These are phyloP conservation scores for Tholera decimalis DNA, from an alignment of 2,888 invertebrate species.

Conservation along the genomic window DNA sequence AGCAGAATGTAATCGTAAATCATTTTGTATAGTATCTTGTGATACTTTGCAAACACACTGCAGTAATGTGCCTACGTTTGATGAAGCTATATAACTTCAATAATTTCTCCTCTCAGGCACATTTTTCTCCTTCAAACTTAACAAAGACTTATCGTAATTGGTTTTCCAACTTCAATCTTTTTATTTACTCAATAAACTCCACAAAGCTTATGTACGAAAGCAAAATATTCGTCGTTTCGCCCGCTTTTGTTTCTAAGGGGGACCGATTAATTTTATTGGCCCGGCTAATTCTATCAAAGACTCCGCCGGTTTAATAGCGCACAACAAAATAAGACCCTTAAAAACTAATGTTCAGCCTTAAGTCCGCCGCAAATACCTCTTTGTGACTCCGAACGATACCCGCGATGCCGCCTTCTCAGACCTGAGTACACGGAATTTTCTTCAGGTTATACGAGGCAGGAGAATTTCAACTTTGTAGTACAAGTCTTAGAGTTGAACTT, in stretches of 20 bases:
- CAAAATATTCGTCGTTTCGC: slow-evolving; percentile 66
- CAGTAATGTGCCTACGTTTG: slow-evolving; percentile 14
- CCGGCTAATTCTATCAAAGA: slow-evolving; percentile 89
- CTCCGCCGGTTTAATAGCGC: slow-evolving; percentile 86
- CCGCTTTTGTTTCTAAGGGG: slow-evolving; percentile 70
- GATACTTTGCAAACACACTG: slow-evolving; percentile 6
- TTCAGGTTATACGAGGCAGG: slow-evolving; percentile 51
- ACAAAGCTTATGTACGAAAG: slow-evolving; percentile 65
- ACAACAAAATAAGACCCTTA: slow-evolving; percentile 90
- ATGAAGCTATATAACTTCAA: slow-evolving; percentile 29
- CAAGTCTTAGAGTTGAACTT: slow-evolving; percentile 57
- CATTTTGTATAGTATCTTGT: slow-evolving; percentile 35
- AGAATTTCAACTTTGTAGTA: slow-evolving; percentile 63
- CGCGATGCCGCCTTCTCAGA: slow-evolving; percentile 76
- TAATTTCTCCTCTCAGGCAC: slow-evolving; percentile 12
- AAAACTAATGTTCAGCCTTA: slow-evolving; percentile 91
- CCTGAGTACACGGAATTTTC: slow-evolving; percentile 83
- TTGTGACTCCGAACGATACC: slow-evolving; percentile 87
- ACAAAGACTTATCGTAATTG: slow-evolving; percentile 60
- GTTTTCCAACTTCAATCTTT: slow-evolving; percentile 63
- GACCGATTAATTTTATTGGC: slow-evolving; percentile 89
- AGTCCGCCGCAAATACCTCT: slow-evolving; percentile 90
- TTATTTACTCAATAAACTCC: slow-evolving; percentile 62
- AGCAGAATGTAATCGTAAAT: slow-evolving; percentile 46
- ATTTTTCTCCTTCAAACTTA: slow-evolving; percentile 30